Base-by-base conservation (phyloP, 2,113 vertebrate genomes). In the Tachycineta bicolor region DNA sequence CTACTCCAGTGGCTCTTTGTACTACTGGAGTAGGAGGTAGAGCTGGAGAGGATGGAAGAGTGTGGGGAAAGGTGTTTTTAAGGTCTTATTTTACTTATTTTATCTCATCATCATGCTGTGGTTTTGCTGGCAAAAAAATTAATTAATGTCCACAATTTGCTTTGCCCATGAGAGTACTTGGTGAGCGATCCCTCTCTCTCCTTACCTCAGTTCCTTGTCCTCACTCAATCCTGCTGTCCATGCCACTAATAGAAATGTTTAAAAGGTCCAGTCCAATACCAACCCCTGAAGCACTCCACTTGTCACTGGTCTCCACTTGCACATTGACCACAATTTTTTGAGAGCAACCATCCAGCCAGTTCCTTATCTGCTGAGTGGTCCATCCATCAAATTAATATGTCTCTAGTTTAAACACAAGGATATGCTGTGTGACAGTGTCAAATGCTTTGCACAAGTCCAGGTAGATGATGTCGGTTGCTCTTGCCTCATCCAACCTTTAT, bases 401-500 rank as follows among this genome's bases (percentile, higher is more conserved):
- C 41, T n/a, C 33, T 17, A 41, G 4, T 47, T 47, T 62, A 47
- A 70, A 28, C 5, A 41, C 23, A 28, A 55, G 5, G 15, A 24
- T n/a, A 2, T 29, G 19, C 11, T 29, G 14, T 24, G 55, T 33
- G 6, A 39, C 23, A 77, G 18, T 23, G 18, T 46, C 26, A 53
- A 59, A 60, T 46, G 5, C 28, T 69, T 62, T 44, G 26, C 55
- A 77, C 6, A 60, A 62, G 18, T 46, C 39, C 28, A 39, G 26
- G 23, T 39, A 26, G 10, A 46, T 5, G 2, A 39, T 31, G 29
- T n/a, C 0, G 0, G 19, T 39, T 43, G 12, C 1, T 28, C n/a
- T 70, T 70, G 23, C 24, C 10, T 47, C n/a, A 41, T 63, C 24
- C 20, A 63, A 39, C 10, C 33, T 33, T 14, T 46, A 58, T 76